Base-by-base conservation (phyloP, 2,797 vertebrate genomes). In the Muscicapa striata region DNA sequence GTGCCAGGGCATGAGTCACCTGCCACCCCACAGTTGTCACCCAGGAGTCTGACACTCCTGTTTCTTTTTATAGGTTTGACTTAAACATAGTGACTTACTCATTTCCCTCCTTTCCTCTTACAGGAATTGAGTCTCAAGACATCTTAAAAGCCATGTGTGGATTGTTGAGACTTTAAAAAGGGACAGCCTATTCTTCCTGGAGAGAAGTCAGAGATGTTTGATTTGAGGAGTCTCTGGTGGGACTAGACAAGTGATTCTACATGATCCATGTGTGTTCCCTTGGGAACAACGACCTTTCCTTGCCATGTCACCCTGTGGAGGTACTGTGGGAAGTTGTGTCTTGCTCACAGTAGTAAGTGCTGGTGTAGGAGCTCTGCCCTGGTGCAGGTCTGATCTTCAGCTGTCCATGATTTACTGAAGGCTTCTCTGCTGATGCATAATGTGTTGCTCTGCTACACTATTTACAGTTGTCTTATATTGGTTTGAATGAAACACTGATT, bases 1-100 rank as follows among this genome's bases (percentile, higher is more conserved):
- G 1, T 86, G 93, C 93, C 83, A 91, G 89, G 82, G 51, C 40
- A 45, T 93, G 93, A 94, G 68, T 95, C 93, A 86, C 70, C 76
- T 91, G 10, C 41, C 55, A 61, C 30, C 5, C 36, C 63, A 24
- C 52, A 78, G 43, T 73, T 88, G 76, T 91, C 83, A 91, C 76
- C 68, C 76, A 72, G 82, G 32, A 86, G 87, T 76, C 87, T 95
- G 85, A 54, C 83, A 78, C 85, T 85, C 0, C 0, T 30, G 30
- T 55, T 86, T 40, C 91, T 84, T 93, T 94, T 90, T 93, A 86
- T 88, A 88, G 73, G 3, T 51, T 69, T 54, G 69, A 68, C 76
- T 84, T 66, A 34, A 90, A 43, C 32, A 13, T 13, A 67, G 75
- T 29, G 68, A 36, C 61, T 86, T 76, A 36, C 18, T 61, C 40